Evolutionary conservation across 2,797 vertebrate species (phyloP).

Genomic region (Gymnocypris eckloni): DNA sequence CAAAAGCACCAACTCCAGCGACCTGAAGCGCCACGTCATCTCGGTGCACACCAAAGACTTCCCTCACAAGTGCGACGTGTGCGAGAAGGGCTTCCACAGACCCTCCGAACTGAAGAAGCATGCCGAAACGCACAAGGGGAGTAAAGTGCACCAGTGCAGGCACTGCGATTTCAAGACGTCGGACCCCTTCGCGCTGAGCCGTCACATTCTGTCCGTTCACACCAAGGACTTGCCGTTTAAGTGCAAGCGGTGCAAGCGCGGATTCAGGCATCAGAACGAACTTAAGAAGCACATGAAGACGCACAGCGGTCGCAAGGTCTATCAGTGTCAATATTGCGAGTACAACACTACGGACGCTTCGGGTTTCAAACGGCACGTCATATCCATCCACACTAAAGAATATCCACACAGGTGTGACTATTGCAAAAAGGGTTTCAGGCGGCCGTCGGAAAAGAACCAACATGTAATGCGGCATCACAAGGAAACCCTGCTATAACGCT

Average conservation of each 20-base stretch:
- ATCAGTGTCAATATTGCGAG: slow-evolving; percentile 98
- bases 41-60: slow-evolving; percentile 93
- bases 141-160: slow-evolving; percentile 95
- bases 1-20: slow-evolving; percentile 92
- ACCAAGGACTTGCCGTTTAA: slow-evolving; percentile 92
- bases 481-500: slow-evolving; percentile 83
- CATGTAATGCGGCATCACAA: slow-evolving; percentile 99
- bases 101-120: slow-evolving; percentile 92
- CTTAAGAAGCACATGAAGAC: slow-evolving; percentile 99
- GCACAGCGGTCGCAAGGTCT: slow-evolving; percentile 96
- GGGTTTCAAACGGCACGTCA: slow-evolving; percentile 97
- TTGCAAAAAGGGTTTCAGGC: slow-evolving; percentile 95
- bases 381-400: slow-evolving; percentile 99
- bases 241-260: slow-evolving; percentile 93
- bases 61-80: slow-evolving; percentile 90
- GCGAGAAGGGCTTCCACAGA: slow-evolving; percentile 90
- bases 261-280: slow-evolving; percentile 92
- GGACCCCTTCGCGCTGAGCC: slow-evolving; percentile 95
- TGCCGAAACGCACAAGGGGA: slow-evolving; percentile 90
- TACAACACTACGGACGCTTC: slow-evolving; percentile 98
- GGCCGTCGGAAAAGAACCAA: slow-evolving; percentile 98
- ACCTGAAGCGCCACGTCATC: slow-evolving; percentile 89
- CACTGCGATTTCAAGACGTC: slow-evolving; percentile 98
- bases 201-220: slow-evolving; percentile 96
- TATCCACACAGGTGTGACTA: slow-evolving; percentile 97